A percentile compares a stretch with the other conserved stretches of the same genome.
These are phyloP conservation scores for Neoitamus cyanurus DNA, from an alignment of 2,888 invertebrate species.

Conservation along the genomic window DNA sequence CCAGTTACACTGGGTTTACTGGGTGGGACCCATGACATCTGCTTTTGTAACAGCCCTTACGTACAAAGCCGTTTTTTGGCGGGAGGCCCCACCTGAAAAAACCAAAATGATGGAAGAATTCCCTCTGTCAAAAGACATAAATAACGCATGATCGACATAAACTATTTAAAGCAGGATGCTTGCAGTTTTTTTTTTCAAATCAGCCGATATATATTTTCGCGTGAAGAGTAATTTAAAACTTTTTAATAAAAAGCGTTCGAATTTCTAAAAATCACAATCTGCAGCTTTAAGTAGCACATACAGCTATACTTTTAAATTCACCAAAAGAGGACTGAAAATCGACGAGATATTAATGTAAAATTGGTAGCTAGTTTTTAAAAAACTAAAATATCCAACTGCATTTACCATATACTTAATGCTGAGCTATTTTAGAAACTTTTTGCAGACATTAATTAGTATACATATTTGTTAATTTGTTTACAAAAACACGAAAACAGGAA, in stretches of 20 bases:
- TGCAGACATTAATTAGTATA: neutral
- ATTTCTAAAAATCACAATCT: neutral
- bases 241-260: neutral
- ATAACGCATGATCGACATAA: conserved; percentile 1
- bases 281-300: neutral
- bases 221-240: neutral
- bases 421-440: neutral
- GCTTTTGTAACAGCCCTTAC: conserved; percentile 64
- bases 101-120: conserved; percentile 62
- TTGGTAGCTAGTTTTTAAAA: neutral
- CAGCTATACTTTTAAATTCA: neutral
- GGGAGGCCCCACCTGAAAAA: conserved; percentile 61
- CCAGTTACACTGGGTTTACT: conserved; percentile 77
- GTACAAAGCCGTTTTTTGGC: conserved; percentile 66
- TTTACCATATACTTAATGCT: neutral
- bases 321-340: neutral
- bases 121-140: conserved; percentile 57
- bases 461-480: neutral
- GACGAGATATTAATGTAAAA: neutral
- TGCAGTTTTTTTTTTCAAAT: neutral
- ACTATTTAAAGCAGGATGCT: neutral
- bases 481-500: neutral
- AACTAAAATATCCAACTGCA: neutral
- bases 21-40: conserved; percentile 73
- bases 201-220: neutral